Evolutionary conservation across 2,888 invertebrate species (phyloP).

Genomic region (Theodoxus fluviatilis): DNA sequence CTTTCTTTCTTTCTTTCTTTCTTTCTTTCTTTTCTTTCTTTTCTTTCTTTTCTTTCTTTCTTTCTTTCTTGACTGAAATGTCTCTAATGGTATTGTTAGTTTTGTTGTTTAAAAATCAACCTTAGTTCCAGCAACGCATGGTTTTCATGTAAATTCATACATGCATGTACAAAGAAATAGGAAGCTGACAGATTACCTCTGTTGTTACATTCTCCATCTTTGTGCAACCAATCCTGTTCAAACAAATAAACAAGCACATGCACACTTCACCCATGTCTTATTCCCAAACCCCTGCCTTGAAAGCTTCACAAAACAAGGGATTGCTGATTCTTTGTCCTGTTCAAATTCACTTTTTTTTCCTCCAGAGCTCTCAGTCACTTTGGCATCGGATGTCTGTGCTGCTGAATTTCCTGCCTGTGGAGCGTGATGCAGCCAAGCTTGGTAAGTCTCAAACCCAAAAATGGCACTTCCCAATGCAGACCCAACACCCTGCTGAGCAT

Average conservation of each 20-base stretch:
- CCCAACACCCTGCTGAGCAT: not conserved
- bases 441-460: constrained; percentile 40
- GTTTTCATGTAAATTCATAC: too few relatives aligned
- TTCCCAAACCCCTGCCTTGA: not conserved
- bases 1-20: too few relatives aligned
- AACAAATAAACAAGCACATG: not conserved
- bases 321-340: not conserved
- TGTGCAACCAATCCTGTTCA: too few relatives aligned
- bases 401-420: constrained; percentile 80
- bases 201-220: too few relatives aligned
- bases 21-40: too few relatives aligned
- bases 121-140: too few relatives aligned
- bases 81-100: too few relatives aligned
- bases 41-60: too few relatives aligned
- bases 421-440: constrained; percentile 63
- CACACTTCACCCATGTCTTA: not conserved
- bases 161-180: not conserved
- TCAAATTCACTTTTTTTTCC: constrained; percentile 27
- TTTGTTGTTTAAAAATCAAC: too few relatives aligned
- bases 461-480: not conserved
- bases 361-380: constrained; percentile 77
- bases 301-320: not conserved
- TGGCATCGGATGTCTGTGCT: constrained; percentile 82
- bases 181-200: not conserved
- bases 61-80: too few relatives aligned